Base-by-base conservation (phyloP, 2,113 vertebrate genomes). In the Apus apus region DNA sequence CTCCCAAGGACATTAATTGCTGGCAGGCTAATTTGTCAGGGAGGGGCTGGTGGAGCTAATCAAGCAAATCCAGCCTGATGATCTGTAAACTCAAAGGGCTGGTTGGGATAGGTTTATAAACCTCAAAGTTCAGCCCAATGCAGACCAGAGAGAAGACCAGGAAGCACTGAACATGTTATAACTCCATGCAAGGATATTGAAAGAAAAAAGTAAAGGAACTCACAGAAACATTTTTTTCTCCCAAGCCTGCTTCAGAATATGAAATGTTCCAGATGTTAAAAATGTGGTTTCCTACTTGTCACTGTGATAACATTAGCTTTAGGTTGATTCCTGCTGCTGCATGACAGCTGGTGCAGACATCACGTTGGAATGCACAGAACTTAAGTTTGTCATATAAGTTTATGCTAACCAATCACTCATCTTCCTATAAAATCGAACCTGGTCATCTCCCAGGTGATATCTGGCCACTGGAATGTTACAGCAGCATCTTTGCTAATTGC, bases 221-320 rank as follows among this genome's bases (percentile, higher is more conserved):
- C 54, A 85, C 8, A 60, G 62, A 57, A 87, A 87, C 12, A 5
- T 40, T 25, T 50, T 21, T 13, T 5, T 27, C 6, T 15, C 29
- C 6, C 30, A 66, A 85, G 46, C 21, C 38, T 38, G 11, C 84
- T 90, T 71, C 74, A 86, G 67, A 92, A 75, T 79, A 76, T 30
- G 84, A 77, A 82, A 80, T 32, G 11, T 14, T 78, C 87, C 53
- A 83, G 58, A 83, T 80, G 68, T 74, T 87, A 56, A 61, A 89
- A 94, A 80, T 34, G 66, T 70, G n/a, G 30, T 79, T 87, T 88
- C 67, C 25, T 75, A 95, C 77, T 80, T 89, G 82, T 64, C 57
- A 53, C n/a, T 56, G 32, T 48, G 79, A 66, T 92, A 91, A 88
- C 96, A 95, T 94, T 84, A 96, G 45, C 58, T 88, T 85, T 68